Percentiles rank a stretch among this genome's conserved stretches.
Evolutionary conservation across 2,888 invertebrate genomes (phyloP).

Genomic region (Ormyrus pomaceus): DNA sequence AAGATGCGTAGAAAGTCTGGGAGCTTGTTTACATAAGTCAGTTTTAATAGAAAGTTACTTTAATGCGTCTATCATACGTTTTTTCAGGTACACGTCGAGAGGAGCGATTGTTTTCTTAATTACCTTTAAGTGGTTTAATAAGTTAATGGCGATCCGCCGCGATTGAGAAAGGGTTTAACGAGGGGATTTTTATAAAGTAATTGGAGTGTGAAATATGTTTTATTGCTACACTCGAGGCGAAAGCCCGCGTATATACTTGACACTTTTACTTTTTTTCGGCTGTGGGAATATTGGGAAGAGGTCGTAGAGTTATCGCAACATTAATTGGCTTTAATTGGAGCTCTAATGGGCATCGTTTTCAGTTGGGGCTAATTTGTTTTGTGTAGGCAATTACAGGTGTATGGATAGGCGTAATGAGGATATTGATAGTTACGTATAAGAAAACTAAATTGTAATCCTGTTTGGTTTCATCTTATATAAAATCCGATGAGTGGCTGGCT

Average conservation of each 20-base stretch:
- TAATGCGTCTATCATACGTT: not conserved
- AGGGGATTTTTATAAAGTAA: constrained; percentile 23
- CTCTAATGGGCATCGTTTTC: too few relatives aligned
- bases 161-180: not conserved
- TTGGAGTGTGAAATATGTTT: constrained; percentile 13
- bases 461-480: too few relatives aligned
- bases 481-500: too few relatives aligned
- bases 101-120: constrained; percentile 51
- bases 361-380: too few relatives aligned
- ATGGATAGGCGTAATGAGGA: constrained; percentile 13
- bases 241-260: too few relatives aligned
- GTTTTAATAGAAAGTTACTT: constrained; percentile 51
- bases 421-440: constrained; percentile 17
- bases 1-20: constrained; percentile 13
- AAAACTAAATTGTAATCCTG: constrained; percentile 4
- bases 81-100: not conserved
- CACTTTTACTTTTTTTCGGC: too few relatives aligned
- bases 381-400: constrained; percentile 6
- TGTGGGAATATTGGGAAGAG: too few relatives aligned
- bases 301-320: not conserved
- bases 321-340: constrained; percentile 17
- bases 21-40: constrained; percentile 50
- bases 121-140: constrained; percentile 47
- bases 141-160: constrained; percentile 33
- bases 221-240: too few relatives aligned